Base-by-base conservation (phyloP, 2,797 vertebrate genomes). In the Tapera naevia region DNA sequence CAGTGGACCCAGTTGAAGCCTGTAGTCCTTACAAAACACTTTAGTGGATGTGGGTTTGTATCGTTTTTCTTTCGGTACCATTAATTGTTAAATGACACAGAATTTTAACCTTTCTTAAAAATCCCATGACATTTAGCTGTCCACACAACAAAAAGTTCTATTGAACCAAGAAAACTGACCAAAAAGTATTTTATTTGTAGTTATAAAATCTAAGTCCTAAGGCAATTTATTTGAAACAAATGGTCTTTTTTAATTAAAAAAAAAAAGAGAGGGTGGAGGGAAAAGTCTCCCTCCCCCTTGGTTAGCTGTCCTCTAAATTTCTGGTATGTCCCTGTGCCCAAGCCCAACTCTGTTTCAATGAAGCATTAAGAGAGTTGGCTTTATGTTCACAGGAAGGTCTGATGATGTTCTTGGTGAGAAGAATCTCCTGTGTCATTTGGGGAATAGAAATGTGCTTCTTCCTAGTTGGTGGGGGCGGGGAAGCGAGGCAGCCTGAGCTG, bases 91-190 rank as follows among this genome's bases (percentile, higher is more conserved):
- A 94, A 92, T 92, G 27, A 72, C 76, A 83, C 64, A 86, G 75
- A 96, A 92, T 94, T 97, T 97, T 97, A 98, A 97, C 96, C 95
- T 98, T 98, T 98, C 78, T 79, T 96, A 78, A 97, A 93, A 97
- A 97, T 97, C 98, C 91, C 98, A 97, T 98, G 98, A 98, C 97
- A 96, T 97, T 97, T 97, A 96, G 94, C 94, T 96, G 80, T 96
- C 85, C 89, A 91, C 83, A 80, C 96, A 98, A 98, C 97, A 98
- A 97, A 96, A 97, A 95, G 95, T 97, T 88, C 96, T 96, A 95
- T 98, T 98, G 97, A 98, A 89, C 78, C 2, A 35, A 88, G 84
- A 94, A 94, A 96, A 92, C 51, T 57, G 71, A 93, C 88, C 61
- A 78, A 95, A 94, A 97, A 96, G 95, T 94, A 79, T 96, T 94